Conservation (phyloP, 2,113 vertebrate species). For the Butastur rufipennis region DNA sequence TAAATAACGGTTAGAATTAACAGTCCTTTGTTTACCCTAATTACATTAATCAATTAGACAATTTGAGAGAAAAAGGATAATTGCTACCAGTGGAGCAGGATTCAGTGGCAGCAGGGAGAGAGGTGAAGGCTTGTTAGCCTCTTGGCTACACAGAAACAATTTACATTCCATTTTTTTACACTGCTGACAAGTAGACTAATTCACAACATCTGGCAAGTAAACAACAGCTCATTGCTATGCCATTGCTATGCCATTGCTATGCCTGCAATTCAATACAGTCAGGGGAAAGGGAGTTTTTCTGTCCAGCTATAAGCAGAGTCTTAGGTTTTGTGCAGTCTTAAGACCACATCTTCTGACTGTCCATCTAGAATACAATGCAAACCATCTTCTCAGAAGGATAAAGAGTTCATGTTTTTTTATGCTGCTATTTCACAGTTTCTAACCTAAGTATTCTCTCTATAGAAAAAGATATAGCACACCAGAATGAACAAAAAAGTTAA, state of each 20-base stretch:
- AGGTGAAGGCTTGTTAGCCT: conserved; percentile 26
- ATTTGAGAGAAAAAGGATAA: conserved; percentile 25
- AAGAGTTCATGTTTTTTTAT: neutral
- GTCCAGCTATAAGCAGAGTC: neutral
- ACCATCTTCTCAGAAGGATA: neutral
- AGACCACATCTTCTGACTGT: neutral
- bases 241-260: rapidly evolving
- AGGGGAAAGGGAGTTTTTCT: neutral
- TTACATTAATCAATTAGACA: conserved; percentile 26
- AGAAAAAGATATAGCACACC: neutral
- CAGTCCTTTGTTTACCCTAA: conserved; percentile 19
- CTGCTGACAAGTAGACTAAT: conserved; percentile 14
- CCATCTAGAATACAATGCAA: neutral
- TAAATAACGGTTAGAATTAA: conserved; percentile 12
- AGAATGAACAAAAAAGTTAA: neutral
- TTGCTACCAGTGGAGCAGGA: neutral
- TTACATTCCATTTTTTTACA: neutral
- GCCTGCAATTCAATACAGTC: neutral
- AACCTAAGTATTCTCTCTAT: neutral
- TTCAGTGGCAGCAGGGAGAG: neutral
- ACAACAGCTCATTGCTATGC: neutral
- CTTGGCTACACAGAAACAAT: neutral
- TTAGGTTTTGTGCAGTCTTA: neutral
- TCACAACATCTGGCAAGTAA: neutral
- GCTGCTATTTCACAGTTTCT: neutral